Base-by-base conservation (phyloP, 1,140 invertebrate species). In the Leptopilina clavipes region DNA sequence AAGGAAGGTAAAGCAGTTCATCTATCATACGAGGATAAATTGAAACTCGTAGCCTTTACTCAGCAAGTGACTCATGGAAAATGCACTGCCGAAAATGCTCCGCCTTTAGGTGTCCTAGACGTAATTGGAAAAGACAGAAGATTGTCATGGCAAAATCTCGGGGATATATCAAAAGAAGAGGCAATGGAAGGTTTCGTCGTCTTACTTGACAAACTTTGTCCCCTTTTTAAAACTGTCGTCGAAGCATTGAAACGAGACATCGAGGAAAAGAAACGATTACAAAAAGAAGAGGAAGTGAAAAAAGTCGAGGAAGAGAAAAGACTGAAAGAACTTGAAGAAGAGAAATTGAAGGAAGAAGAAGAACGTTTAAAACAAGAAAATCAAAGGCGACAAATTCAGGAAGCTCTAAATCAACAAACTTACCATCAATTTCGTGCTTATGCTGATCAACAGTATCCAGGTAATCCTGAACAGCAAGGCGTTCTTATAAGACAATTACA, bases 1-100 rank as follows among this genome's bases (percentile, higher is more conserved):
- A 98, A 99, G 92, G 96, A 97, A 91, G 97, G 98, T 10, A 99
- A 98, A 90, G 97, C 97, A 71, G 92, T 99, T 44, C 97, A 98
- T 86, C 92, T 98, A 70, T 96, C 96, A 44, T 99, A 99, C 90
- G 95, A 97, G 88, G 97, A 99, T 86, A 97, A 98, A 89, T 89
- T 98, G 18, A 95, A 96, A 86, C 88, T 99, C 76, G 95, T 98
- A 11, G 98, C 97, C 1, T 96, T 96, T 82, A 97, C 95, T 8
- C 96, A 98, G 86, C 98, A 99, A 93, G 95, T 96, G 7, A 92
- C 92, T 9, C 94, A 97, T 91, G 98, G 98, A 7, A 95, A 96
- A 77, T 97, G 95, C 84, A 93, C 89, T 40, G 76, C 89, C 5
- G 92, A 94, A 76, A 95, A 94, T 77, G 93, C 94, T 10, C 94